Evolutionary conservation across 1,140 invertebrate species (phyloP).

Genomic region (Drosophila kurseongensis): DNA sequence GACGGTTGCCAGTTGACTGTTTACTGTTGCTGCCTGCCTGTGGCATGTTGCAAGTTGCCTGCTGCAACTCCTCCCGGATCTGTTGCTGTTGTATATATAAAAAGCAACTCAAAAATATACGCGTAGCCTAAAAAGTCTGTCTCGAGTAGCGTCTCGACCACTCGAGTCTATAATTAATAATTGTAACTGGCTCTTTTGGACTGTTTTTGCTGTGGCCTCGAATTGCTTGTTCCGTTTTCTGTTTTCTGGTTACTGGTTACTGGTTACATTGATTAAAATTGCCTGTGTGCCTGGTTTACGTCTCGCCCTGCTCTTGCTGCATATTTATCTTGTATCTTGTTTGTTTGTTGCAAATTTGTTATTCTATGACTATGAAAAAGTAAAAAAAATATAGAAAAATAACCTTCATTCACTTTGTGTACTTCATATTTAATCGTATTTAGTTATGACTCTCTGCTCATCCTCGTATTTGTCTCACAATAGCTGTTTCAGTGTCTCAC

Average conservation of each 20-base stretch:
- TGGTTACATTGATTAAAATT: constrained; percentile 43
- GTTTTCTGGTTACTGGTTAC: constrained; percentile 1
- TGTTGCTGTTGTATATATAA: constrained; percentile 65
- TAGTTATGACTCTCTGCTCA: constrained; percentile 43
- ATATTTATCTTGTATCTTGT: constrained; percentile 26
- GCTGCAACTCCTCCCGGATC: constrained; percentile 15
- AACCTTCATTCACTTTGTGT: constrained; percentile 81
- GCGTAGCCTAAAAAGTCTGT: constrained; percentile 73
- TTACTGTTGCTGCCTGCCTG: constrained; percentile 49
- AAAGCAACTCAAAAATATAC: constrained; percentile 78
- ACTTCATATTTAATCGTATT: constrained; percentile 59
- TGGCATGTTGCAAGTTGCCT: constrained; percentile 1
- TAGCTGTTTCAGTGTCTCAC: constrained; percentile 48
- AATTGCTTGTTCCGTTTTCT: constrained; percentile 43
- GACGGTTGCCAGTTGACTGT: constrained; percentile 77
- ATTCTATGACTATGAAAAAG: constrained; percentile 84
- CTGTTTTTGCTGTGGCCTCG: constrained; percentile 51
- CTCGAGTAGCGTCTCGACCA: constrained; percentile 11
- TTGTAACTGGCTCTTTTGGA: constrained; percentile 53
- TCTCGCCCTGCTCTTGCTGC: constrained; percentile 24
- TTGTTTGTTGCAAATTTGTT: constrained; percentile 69
- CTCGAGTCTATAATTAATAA: constrained; percentile 22
- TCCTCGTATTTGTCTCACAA: constrained; percentile 53
- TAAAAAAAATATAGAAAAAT: constrained; percentile 84
- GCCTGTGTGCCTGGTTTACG: constrained; percentile 19